Evolutionary conservation across 2,888 invertebrate genomes (phyloP), one percentile per base, ranked within the genome.

Genomic region (Unio delphinus): DNA sequence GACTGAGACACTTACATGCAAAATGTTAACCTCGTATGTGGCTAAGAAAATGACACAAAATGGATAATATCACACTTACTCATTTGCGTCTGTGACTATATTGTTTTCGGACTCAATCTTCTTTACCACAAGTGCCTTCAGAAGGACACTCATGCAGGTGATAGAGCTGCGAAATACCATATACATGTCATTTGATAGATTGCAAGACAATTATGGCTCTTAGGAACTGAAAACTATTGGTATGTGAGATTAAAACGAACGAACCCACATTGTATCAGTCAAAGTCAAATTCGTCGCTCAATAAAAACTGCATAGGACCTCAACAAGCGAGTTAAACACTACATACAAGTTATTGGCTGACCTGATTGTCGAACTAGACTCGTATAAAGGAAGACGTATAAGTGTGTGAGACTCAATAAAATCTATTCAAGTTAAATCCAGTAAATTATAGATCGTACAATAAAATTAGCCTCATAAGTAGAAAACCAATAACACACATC

Each of bases 181-280:
- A 8, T 82, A 82, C 67, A 64, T 76, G 60, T 65, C 73, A 20
- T 82, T 80, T 68, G 82, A 82, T 61, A 72, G 75, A 54, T 70
- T 68, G 17, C 63, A 81, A 15, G 79, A 81, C 56, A 56, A 67
- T 55, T 79, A 78, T 60, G 76, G 78, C 26, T 80, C 80, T 7
- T 82, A 81, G 65, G 80, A 82, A 64, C 79, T 81, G 8, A 81
- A 81, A 70, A 81, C 82, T 5, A 82, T 82, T 64, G 81, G 80
- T 81, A 65, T 45, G 45, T 45, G 11, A 45, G 1, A 1, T 45
- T 45, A 45, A 45, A 45, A 45, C 1, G 45, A 11, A 11, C 11
- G 0, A 11, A 45, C 8, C 2, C 45, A 45, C 8, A 11, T 11
- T 11, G 11, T 11, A 45, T 45, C 23, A n/a, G n/a, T n/a, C n/a